Evolutionary conservation across 2,113 vertebrate genomes (phyloP).

Genomic region (Rhagologus leucostigma): DNA sequence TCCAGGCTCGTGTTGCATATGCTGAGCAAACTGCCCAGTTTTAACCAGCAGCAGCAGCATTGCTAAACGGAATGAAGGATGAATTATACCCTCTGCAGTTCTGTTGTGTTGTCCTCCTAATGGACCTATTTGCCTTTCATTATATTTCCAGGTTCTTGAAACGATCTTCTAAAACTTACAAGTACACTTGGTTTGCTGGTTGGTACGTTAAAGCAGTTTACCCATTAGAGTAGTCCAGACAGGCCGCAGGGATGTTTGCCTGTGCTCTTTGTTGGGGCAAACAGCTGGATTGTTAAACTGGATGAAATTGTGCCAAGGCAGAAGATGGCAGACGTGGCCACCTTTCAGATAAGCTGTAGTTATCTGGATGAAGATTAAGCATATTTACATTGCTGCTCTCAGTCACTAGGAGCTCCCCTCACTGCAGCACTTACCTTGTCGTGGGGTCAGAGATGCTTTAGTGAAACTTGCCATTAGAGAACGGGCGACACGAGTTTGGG

Average conservation of each 20-base stretch:
- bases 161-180: not conserved
- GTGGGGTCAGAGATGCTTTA: not conserved
- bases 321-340: not conserved
- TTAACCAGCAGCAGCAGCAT: not conserved
- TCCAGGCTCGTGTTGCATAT: not conserved
- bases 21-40: not conserved
- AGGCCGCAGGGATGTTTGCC: not conserved
- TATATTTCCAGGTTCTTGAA: not conserved
- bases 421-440: not conserved
- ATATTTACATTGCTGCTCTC: not conserved
- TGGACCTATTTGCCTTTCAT: not conserved
- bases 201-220: not conserved
- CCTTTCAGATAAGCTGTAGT: not conserved
- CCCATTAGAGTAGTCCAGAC: not conserved
- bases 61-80: not conserved
- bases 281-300: not conserved
- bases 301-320: not conserved
- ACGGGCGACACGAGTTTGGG: rapidly evolving
- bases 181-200: not conserved
- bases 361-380: not conserved
- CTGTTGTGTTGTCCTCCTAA: not conserved
- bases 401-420: not conserved
- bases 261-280: not conserved
- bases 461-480: not conserved
- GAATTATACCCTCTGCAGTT: not conserved